Base-by-base conservation (phyloP, 2,888 invertebrate genomes). In the Liodrosophila aerea region DNA sequence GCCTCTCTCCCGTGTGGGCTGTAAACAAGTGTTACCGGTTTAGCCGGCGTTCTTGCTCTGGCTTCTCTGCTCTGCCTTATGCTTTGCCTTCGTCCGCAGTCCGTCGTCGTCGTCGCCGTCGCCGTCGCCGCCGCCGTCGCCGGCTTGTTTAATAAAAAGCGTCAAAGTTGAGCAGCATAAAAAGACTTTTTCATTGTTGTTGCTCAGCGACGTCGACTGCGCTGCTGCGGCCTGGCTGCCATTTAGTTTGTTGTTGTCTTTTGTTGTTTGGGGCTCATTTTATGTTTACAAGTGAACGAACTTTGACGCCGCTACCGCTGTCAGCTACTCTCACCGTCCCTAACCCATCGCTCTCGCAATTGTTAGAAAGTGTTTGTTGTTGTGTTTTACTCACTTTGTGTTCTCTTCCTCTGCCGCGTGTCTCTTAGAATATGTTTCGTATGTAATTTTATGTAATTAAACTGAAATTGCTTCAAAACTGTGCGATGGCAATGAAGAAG, bases 21-120 rank as follows among this genome's bases (percentile, higher is more conserved):
- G 64, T 65, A 78, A 78, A 78, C 78, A 78, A 78, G 78, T 78
- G 78, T 80, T 80, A 78, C 78, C 78, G 78, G 78, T 78, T 78
- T 80, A 72, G 74, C 76, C 76, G 76, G 80, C 76, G 74, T 76
- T 72, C 69, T 58, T 66, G 72, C 63, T 68, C 34, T 9, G 8
- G 30, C n/a, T 40, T 30, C 50, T 33, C 51, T 40, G 43, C 39
- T 31, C 40, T 45, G 27, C 44, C 43, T 67, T n/a, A n/a, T n/a
- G n/a, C n/a, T n/a, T n/a, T n/a, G n/a, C n/a, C n/a, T n/a, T n/a
- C n/a, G n/a, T n/a, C n/a, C n/a, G n/a, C n/a, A n/a, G n/a, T n/a
- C n/a, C n/a, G n/a, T n/a, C n/a, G n/a, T n/a, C n/a, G n/a, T 46
- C 45, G 40, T 52, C 54, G 44, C 34, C 49, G 43, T n/a, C n/a